A percentile compares a stretch with the other conserved stretches of the same genome.
Evolutionary conservation across 2,797 vertebrate species (phyloP).

Genomic region (Antrozous pallidus): DNA sequence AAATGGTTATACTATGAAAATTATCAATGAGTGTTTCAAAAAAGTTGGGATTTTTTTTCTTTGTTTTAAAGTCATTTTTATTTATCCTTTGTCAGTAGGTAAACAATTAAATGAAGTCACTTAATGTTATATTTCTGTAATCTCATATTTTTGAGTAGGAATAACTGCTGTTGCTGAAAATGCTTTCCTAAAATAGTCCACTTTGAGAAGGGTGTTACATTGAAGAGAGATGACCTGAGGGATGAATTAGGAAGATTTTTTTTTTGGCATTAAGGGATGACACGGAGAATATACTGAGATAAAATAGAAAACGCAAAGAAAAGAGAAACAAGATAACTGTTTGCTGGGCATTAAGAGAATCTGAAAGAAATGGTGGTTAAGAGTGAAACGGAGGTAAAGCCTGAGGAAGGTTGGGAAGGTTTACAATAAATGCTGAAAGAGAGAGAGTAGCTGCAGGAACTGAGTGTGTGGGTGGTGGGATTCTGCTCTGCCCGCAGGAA

Average conservation of each 20-base stretch:
- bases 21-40: neutral
- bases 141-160: neutral
- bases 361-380: neutral
- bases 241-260: neutral
- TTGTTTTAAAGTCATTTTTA: neutral
- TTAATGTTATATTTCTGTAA: neutral
- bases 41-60: neutral
- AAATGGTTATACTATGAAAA: neutral
- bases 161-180: neutral
- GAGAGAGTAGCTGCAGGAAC: neutral
- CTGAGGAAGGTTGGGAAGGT: neutral
- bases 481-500: accelerated
- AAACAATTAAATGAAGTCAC: neutral
- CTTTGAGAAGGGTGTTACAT: neutral
- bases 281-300: neutral
- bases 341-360: neutral
- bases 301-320: neutral
- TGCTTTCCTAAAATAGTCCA: neutral
- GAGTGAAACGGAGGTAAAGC: neutral
- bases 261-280: neutral
- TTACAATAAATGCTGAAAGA: neutral
- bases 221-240: neutral
- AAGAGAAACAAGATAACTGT: neutral
- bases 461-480: accelerated
- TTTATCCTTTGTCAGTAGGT: neutral